A percentile compares a stretch with the other conserved stretches of the same genome.
Conservation (phyloP, 2,113 vertebrate genomes). For the Passer domesticus region DNA sequence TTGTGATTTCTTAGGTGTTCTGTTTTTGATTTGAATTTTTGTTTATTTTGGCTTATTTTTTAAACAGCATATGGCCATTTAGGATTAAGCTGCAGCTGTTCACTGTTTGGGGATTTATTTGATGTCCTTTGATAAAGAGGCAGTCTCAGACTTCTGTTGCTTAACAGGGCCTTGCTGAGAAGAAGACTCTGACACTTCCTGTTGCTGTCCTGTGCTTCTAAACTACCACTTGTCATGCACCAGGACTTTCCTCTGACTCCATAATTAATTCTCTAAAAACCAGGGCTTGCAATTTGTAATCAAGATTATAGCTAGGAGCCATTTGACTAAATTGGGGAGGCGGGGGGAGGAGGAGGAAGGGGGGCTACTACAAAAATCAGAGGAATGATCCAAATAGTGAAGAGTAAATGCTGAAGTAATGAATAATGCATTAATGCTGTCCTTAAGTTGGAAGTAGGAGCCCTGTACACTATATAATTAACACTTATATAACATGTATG, state of each 20-base stretch:
- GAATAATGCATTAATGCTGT: neutral
- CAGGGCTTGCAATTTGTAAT: neutral
- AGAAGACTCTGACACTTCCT: rapidly evolving
- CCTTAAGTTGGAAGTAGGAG: neutral
- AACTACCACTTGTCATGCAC: neutral
- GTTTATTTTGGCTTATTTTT: neutral
- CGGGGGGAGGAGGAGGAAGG: neutral
- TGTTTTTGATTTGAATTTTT: neutral
- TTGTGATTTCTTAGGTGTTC: neutral
- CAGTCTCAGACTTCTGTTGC: neutral
- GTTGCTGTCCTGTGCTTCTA: neutral
- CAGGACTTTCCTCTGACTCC: neutral
- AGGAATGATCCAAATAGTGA: neutral
- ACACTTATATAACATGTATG: neutral
- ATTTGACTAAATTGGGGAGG: neutral
- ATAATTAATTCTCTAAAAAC: neutral
- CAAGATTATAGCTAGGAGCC: neutral
- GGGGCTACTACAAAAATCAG: neutral
- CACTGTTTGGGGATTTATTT: neutral
- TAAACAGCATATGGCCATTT: neutral
- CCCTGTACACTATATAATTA: neutral
- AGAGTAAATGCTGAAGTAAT: neutral
- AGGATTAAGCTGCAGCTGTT: neutral
- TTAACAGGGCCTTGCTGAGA: neutral
- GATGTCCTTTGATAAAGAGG: neutral